Evolutionary conservation across 2,113 vertebrate genomes (phyloP), one percentile per base, ranked within the genome.

Genomic region (Tringa solitaria): DNA sequence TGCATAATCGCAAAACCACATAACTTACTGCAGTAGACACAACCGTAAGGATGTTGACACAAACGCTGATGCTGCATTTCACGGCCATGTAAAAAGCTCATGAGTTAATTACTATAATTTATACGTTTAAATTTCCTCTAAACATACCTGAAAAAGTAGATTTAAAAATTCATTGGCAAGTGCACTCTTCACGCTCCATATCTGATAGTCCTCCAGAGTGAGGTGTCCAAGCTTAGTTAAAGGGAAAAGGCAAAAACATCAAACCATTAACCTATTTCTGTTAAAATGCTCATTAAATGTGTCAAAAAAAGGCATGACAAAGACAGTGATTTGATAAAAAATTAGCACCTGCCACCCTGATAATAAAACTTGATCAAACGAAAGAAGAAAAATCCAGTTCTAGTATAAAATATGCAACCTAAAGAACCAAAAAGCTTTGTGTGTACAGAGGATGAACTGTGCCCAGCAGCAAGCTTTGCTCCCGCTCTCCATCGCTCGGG

Each of bases 81-180:
- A 0, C 8, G 72, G 68, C 41, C 43, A 30, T 0, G 8, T 87
- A 89, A 30, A 93, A 72, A 74, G 45, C 48, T 76, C 51, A n/a
- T 22, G 32, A 76, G 43, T 53, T 76, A 83, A 92, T 50, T 39
- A 87, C 27, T 17, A 10, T 10, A 20, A 63, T 35, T 76, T n/a
- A 39, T 41, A 57, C 35, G 65, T 33, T 70, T 14, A 57, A 15
- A 24, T n/a, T 83, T 85, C 86, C 65, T 24, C 57, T 72, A 65
- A 84, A 97, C 95, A 9, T 94, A 99, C 99, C 99, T 99, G 99
- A 96, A 99, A 99, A 56, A 99, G 99, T 35, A 99, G 98, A 96
- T 99, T 99, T 96, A 99, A 97, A 97, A 99, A 99, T 94, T 99
- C 99, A 90, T 99, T 99, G 98, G 99, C 99, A 88, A 99, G 98